Evolutionary conservation across 2,888 invertebrate species (phyloP).

Genomic region (Polyommatus icarus): DNA sequence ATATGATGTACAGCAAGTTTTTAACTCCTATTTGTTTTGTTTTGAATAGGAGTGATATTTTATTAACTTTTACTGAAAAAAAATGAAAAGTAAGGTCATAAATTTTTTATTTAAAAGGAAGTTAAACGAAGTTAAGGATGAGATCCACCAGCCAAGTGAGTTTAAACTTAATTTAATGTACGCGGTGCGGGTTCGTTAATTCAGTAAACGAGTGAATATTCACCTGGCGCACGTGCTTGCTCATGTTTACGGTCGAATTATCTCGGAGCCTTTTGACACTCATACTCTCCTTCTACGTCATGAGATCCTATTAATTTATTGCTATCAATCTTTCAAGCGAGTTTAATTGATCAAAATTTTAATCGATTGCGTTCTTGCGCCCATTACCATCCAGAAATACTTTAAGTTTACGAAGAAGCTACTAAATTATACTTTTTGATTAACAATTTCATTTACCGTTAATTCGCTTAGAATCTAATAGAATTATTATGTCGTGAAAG

Average conservation of each 20-base stretch:
- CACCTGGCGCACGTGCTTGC: slow-evolving; percentile 23
- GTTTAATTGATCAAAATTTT: background rate
- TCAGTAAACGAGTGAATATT: slow-evolving; percentile 31
- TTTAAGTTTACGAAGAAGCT: background rate
- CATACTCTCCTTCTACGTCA: background rate
- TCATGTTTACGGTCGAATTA: slow-evolving; percentile 30
- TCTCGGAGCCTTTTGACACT: slow-evolving; percentile 2
- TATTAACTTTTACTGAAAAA: background rate
- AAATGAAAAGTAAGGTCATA: too few relatives aligned
- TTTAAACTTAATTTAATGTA: slow-evolving; percentile 5
- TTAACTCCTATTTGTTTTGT: too few relatives aligned
- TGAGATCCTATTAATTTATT: background rate
- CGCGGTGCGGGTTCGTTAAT: slow-evolving; percentile 6
- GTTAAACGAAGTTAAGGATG: background rate
- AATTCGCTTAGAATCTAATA: background rate
- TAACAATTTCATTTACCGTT: background rate
- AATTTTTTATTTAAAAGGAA: background rate
- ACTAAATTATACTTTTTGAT: background rate
- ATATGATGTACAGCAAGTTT: background rate
- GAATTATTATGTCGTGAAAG: background rate
- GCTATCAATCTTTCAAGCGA: background rate
- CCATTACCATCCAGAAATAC: too few relatives aligned
- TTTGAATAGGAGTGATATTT: too few relatives aligned
- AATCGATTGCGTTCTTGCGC: background rate
- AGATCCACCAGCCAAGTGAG: background rate